Conservation (phyloP, 2,113 vertebrate species). For the Hymenochirus boettgeri region DNA sequence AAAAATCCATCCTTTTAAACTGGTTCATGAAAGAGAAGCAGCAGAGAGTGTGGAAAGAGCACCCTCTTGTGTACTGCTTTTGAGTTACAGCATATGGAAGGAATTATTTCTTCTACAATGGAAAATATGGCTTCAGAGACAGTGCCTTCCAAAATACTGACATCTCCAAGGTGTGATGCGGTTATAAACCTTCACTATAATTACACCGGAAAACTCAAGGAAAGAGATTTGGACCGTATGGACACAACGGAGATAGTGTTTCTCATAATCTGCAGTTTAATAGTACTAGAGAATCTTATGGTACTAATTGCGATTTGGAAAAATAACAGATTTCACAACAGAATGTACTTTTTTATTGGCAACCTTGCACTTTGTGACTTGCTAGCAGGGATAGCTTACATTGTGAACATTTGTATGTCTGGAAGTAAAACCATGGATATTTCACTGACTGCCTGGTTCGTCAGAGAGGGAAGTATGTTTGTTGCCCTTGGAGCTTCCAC, state of each 20-base stretch:
- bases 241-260: conserved; percentile 65
- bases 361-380: conserved; percentile 94
- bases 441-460: conserved; percentile 79
- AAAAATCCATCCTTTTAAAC: not conserved
- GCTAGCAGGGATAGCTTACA: conserved; percentile 81
- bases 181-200: conserved; percentile 78
- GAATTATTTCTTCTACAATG: not conserved
- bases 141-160: not conserved
- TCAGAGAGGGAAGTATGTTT: conserved; percentile 92
- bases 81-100: conserved; percentile 19
- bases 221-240: conserved; percentile 56
- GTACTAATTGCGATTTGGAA: conserved; percentile 92
- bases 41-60: conserved; percentile 47
- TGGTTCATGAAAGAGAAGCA: not conserved
- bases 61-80: conserved; percentile 59
- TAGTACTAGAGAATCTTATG: conserved; percentile 89
- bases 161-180: conserved; percentile 52
- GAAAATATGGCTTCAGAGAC: conserved; percentile 49
- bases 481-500: conserved; percentile 86
- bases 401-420: conserved; percentile 88
- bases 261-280: conserved; percentile 83
- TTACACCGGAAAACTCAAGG: conserved; percentile 80
- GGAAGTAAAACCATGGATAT: conserved; percentile 81
- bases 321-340: conserved; percentile 89
- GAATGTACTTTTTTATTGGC: conserved; percentile 97